Percentiles rank a stretch among this genome's conserved stretches.
Conservation (phyloP, 2,888 invertebrate genomes). For the Liposcelis brunnea region DNA sequence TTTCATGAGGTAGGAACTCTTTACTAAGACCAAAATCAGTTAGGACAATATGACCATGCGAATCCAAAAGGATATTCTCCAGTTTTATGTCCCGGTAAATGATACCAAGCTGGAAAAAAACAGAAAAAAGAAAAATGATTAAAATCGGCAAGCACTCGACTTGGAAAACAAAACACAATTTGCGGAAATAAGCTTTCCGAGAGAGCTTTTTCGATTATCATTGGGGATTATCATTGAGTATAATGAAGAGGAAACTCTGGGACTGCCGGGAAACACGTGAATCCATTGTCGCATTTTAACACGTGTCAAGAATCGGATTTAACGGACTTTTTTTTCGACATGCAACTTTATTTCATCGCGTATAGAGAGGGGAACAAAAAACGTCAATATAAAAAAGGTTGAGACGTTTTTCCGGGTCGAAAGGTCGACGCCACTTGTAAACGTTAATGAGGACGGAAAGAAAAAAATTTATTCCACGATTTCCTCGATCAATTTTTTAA, state of each 20-base stretch:
- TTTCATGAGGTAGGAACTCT: conserved; percentile 58
- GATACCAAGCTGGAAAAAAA: conserved; percentile 67
- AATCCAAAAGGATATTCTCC: conserved; percentile 90
- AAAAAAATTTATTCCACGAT: no score
- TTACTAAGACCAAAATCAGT: conserved; percentile 97
- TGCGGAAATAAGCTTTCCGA: conserved; percentile 1
- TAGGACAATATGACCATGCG: conserved; percentile 84
- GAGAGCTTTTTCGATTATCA: no score
- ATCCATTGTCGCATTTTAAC: no score
- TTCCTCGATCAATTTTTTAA: no score
- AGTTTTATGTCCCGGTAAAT: conserved; percentile 96
- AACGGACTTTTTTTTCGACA: neutral
- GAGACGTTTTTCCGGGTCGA: no score
- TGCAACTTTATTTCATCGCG: neutral
- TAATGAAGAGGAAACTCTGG: no score
- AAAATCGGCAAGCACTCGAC: no score
- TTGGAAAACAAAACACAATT: conserved; percentile 9
- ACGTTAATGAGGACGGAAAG: no score
- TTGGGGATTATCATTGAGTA: no score
- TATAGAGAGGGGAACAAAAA: neutral
- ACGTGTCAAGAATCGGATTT: neutral
- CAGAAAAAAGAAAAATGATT: conserved; percentile 13
- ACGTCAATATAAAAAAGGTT: no score
- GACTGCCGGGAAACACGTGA: no score
- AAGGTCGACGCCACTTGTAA: no score